Evolutionary conservation across 1,140 invertebrate species (phyloP), one percentile per base, ranked within the genome.

Genomic region (Phthorimaea operculella): DNA sequence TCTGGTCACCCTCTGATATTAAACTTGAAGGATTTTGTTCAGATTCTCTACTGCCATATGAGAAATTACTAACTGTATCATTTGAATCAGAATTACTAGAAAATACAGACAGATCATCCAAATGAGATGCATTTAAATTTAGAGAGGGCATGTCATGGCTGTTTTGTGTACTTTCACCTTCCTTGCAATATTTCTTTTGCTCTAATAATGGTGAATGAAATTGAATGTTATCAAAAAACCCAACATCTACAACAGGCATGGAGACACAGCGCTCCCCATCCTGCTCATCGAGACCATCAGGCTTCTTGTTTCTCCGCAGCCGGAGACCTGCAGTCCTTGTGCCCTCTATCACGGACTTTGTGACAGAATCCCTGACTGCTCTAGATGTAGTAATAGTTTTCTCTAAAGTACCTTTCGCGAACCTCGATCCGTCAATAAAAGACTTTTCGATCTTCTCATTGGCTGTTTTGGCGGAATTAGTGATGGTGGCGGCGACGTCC

Each of bases 191-290:
- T 51, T 63, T 70, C 45, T 80, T 81, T 52, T 82, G 81, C 63
- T 83, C 79, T 17, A 79, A 50, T 15, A 80, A 58, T 14, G 81
- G 81, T 16, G 79, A 83, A 54, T 83, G 72, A 59, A 83, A 83
- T 53, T 83, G 80, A 54, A 83, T 80, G 51, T 82, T 83, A 44
- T 83, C 77, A 70, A 83, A 83, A 9, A 83, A 59, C 59, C 72
- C 74, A 2, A 82, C 72, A 72, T 83, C 80, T n/a, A 74, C 73
- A 11, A 57, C 68, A 21, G 80, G 79, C 79, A 83, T 76, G 14
- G 80, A 83, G 12, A 68, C 66, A 65, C 73, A 76, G 52, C 75
- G 76, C 44, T 74, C 71, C 11, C 51, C n/a, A 14, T 79, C 70
- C 21, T 58, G 58, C 21, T 70, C 62, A 16, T 68, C 67, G 18